Conservation (phyloP, 2,797 vertebrate species). For the Pelodytes ibericus region DNA sequence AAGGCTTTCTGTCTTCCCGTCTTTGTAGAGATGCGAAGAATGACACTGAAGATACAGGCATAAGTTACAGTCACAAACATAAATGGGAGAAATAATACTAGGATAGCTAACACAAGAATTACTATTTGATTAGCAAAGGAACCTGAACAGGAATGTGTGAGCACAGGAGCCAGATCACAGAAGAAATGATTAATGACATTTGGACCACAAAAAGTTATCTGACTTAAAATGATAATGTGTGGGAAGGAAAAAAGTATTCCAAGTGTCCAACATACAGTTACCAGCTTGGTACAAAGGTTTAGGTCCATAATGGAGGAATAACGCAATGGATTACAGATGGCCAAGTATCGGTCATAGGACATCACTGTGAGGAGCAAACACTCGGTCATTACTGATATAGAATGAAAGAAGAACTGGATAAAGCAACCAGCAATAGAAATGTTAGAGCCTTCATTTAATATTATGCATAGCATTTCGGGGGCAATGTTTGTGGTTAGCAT, state of each 20-base stretch:
- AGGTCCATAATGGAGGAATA: background rate
- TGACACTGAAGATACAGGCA: background rate
- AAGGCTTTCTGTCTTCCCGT: slow-evolving; percentile 51
- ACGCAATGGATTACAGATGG: slow-evolving; percentile 7
- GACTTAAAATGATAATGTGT: background rate
- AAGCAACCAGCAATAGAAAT: background rate
- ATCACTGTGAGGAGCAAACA: slow-evolving; percentile 22
- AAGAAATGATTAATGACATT: slow-evolving; percentile 20
- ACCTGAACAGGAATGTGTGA: background rate
- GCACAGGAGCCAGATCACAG: slow-evolving; percentile 20
- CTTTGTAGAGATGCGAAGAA: background rate
- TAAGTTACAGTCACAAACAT: background rate
- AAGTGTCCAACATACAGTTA: background rate
- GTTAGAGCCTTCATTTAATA: background rate
- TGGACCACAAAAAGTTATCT: background rate
- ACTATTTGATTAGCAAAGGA: background rate
- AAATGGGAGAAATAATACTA: background rate
- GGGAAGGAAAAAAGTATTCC: background rate
- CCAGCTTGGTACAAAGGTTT: background rate
- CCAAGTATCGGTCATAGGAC: slow-evolving; percentile 37
- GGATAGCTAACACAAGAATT: background rate
- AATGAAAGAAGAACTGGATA: background rate
- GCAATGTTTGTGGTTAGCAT: background rate
- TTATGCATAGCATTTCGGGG: background rate
- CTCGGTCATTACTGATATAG: background rate